Evolutionary conservation across 2,113 vertebrate genomes (phyloP), one percentile per base, ranked within the genome.

Genomic region (Phylloscopus trochilus): DNA sequence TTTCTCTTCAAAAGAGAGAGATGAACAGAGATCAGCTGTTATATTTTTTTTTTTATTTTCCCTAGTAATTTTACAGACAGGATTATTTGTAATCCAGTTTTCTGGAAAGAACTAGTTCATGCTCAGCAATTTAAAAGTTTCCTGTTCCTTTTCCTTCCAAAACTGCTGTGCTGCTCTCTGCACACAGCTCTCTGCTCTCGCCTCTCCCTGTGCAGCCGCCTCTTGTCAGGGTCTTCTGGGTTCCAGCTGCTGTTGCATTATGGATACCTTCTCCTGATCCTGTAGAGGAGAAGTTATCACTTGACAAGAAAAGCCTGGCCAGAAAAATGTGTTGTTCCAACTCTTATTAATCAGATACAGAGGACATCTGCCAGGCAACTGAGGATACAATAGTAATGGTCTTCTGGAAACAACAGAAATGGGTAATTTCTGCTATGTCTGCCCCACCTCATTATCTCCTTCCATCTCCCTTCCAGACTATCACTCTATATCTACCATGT

Each of bases 81-180:
- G 90, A 94, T 96, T 95, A 94, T 77, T 86, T 89, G 18, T 87
- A 97, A 97, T 97, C 83, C 84, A 91, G 39, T 93, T 96, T 97
- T 95, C 79, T 91, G 85, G 94, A 88, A 94, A 95, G 55, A 73
- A 63, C 51, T 85, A 69, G 62, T 35, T 96, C 35, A 2, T 91
- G 68, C 41, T 74, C 77, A 93, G 86, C 73, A 93, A 87, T 92
- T 77, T 94, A 72, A 41, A 95, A 92, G 83, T 95, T 69, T 22
- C 12, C 75, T 44, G 6, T 19, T 70, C 35, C 26, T 64, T 89
- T 94, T 62, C 31, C 20, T 83, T 89, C 64, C 31, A 30, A 78
- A 95, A 46, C 55, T 41, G 10, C 56, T 44, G n/a, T 62, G 21
- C 37, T 93, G 24, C 41, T 77, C 75, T 92, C 41, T 88, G 27